Evolutionary conservation across 2,113 vertebrate genomes (phyloP), one percentile per base, ranked within the genome.

Genomic region (Trematomus loennbergii): DNA sequence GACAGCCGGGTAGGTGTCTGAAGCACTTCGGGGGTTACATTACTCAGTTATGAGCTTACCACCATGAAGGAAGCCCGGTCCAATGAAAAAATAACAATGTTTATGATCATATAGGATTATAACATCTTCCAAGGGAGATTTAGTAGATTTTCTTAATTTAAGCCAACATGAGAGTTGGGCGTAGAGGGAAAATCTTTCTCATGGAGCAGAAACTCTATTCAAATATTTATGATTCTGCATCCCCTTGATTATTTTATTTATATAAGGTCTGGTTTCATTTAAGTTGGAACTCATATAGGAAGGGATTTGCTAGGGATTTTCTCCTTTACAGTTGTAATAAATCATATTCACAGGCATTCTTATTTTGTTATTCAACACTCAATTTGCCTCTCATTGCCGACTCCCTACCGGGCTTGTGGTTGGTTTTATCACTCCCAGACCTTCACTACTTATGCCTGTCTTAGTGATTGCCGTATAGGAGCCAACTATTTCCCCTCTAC

Each of bases 1-100:
- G 98, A 95, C 96, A 79, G 98, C 98, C 94, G 97, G 97, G 98
- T 99, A 96, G 54, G 46, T 84, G 78, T 68, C 85, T 86, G 74
- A 75, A 83, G 29, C 52, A 67, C 57, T 86, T 53, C 13, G 53
- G 68, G 8, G 76, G 55, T 74, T 59, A 64, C 68, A 83, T 91
- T 89, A 83, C 74, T 91, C 79, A 76, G 70, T 88, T 87, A 86
- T 83, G 81, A 87, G 83, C 58, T 58, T 82, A 78, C 72, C 83
- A 78, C 82, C 72, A 17, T 87, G 84, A 84, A 71, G 72, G 49
- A 88, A 85, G 29, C 33, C 59, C 60, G 4, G 33, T 70, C 63
- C 52, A 40, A 52, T 80, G 55, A 84, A 88, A 81, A 79, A 77
- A 78, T 74, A 48, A 80, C 18, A 48, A 45, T 1, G 1, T 86